Evolutionary conservation across 2,888 invertebrate genomes (phyloP), one percentile per base, ranked within the genome.

Genomic region (Microctonus brassicae): DNA sequence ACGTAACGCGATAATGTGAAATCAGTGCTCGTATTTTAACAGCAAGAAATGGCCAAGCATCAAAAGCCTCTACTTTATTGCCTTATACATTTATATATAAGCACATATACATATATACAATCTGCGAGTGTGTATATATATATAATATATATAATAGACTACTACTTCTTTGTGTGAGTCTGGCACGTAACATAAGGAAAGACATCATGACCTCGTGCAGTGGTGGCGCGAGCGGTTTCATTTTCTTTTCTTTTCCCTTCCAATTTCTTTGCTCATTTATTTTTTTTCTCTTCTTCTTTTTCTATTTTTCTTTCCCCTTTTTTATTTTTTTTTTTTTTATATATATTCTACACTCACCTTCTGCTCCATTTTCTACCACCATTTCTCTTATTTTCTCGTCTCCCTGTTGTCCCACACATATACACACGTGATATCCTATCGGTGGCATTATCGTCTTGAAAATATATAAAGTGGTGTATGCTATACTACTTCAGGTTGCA

Each of bases 11-110:
- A 82, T 82, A 82, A 79, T 81, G 74, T 77, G 74, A 73, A 82
- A 81, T 82, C 81, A 78, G 72, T 70, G 72, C 72, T 78, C 81
- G 77, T 80, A 82, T 81, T 82, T 82, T 78, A 72, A 69, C 74
- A 68, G 29, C 34, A 74, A 82, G 77, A 77, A 82, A 82, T 75
- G 75, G 72, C 76, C 33, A 39, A 39, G 60, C 70, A 76, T 78
- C 77, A 72, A 57, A 72, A 68, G 69, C 66, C 69, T 53, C 47
- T 26, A 58, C 39, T 34, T 58, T 42, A 42, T 47, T 42, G 29
- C 26, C 26, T 42, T 11, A 42, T 22, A 47, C 42, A 63, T 17
- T 29, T 7, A 29, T 26, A 63, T 42, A 62, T 42, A 22, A 29
- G 13, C 1, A 39, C 9, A 29, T 26, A 13, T 17, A 29, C 39